Conservation (phyloP, 2,888 invertebrate genomes). For the Linnaemya tessellans region DNA sequence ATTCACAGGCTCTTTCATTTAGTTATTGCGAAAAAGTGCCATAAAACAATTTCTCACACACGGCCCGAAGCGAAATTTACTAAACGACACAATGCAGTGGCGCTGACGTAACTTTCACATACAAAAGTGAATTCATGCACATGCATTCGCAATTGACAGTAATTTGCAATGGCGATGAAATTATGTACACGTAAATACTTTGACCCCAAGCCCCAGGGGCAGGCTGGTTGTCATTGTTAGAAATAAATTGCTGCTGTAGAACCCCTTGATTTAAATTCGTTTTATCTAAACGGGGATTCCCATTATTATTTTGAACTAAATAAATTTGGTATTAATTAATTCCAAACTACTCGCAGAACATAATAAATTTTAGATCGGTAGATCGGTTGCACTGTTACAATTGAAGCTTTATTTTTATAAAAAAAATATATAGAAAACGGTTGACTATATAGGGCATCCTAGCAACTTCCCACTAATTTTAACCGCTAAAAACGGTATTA, state of each 20-base stretch:
- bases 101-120: constrained; percentile 17
- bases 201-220: constrained; percentile 40
- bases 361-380: too few species aligned
- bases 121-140: not conserved
- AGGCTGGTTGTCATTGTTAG: not conserved
- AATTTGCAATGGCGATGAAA: not conserved
- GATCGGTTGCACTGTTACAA: too few species aligned
- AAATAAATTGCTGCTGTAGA: not conserved
- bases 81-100: constrained; percentile 17
- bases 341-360: too few species aligned
- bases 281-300: too few species aligned
- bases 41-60: constrained; percentile 35
- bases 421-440: too few species aligned
- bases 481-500: too few species aligned
- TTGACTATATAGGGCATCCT: too few species aligned
- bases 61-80: constrained; percentile 4
- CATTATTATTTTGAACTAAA: too few species aligned
- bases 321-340: too few species aligned
- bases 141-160: constrained; percentile 3
- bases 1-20: constrained; percentile 39
- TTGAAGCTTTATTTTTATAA: too few species aligned
- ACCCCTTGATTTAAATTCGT: not conserved
- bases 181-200: constrained; percentile 36
- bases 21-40: constrained; percentile 14
- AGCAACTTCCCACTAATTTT: too few species aligned